Evolutionary conservation across 2,888 invertebrate genomes (phyloP).

Genomic region (Amblyjoppa proteus): DNA sequence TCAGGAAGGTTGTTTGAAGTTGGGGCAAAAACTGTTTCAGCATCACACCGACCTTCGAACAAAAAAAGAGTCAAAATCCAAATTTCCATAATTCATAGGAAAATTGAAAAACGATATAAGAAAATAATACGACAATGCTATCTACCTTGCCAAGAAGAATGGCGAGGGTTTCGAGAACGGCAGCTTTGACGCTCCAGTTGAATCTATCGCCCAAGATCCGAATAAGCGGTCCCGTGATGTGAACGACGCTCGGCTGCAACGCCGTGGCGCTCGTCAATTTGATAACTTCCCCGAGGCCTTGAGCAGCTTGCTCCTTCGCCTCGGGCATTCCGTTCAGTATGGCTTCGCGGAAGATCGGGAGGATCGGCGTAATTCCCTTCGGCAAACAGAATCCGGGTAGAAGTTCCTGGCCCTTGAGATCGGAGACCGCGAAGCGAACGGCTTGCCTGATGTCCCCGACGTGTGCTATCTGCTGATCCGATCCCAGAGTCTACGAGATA

Average conservation of each 20-base stretch:
- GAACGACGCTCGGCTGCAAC: slow-evolving; percentile 97
- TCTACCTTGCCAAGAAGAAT: slow-evolving; percentile 94
- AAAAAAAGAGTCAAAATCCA: slow-evolving; percentile 26
- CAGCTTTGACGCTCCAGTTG: slow-evolving; percentile 97
- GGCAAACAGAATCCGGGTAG: slow-evolving; percentile 97
- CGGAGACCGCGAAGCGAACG: slow-evolving; percentile 95
- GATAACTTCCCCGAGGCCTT: slow-evolving; percentile 93
- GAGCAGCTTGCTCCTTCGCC: slow-evolving; percentile 97
- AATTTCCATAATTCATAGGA: background rate
- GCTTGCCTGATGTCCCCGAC: slow-evolving; percentile 97
- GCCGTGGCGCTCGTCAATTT: slow-evolving; percentile 94
- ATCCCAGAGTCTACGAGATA: slow-evolving; percentile 89
- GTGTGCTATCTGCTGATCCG: slow-evolving; percentile 93
- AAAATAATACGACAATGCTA: background rate
- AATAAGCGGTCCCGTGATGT: slow-evolving; percentile 99
- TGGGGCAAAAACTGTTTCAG: slow-evolving; percentile 99
- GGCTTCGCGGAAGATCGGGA: slow-evolving; percentile 98
- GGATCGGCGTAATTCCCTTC: slow-evolving; percentile 96
- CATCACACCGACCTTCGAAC: slow-evolving; percentile 93
- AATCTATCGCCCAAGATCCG: slow-evolving; percentile 98
- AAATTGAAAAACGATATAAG: background rate
- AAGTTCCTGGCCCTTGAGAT: slow-evolving; percentile 91
- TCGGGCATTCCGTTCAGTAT: slow-evolving; percentile 98
- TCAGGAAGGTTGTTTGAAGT: slow-evolving; percentile 98
- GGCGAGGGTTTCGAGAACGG: slow-evolving; percentile 97